Percentiles rank a stretch among this genome's conserved stretches.
These are phyloP conservation scores for Talpa occidentalis DNA, from an alignment of 2,113 vertebrate species.

Conservation along the genomic window DNA sequence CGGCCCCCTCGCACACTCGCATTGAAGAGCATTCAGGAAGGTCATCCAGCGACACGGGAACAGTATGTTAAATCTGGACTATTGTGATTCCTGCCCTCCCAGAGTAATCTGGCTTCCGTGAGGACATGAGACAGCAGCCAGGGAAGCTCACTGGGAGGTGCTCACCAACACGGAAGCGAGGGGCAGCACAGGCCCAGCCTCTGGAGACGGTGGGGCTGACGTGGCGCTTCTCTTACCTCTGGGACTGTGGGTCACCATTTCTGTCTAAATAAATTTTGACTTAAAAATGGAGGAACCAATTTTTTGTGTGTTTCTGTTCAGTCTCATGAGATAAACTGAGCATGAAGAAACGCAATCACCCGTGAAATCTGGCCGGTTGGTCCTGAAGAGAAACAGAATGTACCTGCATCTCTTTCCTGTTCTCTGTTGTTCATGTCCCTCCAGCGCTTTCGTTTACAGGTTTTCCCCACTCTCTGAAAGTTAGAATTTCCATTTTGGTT, in stretches of 20 bases:
- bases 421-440: not conserved
- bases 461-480: not conserved
- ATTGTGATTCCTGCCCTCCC: not conserved
- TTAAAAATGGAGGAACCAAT: not conserved
- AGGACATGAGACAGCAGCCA: not conserved
- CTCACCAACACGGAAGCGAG: not conserved
- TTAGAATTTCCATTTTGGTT: not conserved
- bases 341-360: not conserved
- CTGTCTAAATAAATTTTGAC: not conserved
- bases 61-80: not conserved
- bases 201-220: not conserved
- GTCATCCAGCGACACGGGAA: not conserved
- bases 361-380: constrained; percentile 37
- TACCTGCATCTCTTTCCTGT: not conserved
- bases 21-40: not conserved
- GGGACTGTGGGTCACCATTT: not conserved
- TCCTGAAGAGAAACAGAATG: constrained; percentile 9
- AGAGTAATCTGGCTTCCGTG: not conserved
- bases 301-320: not conserved
- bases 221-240: not conserved
- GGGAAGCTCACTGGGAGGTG: not conserved
- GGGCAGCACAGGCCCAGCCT: not conserved
- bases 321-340: not conserved
- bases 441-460: not conserved
- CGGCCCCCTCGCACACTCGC: not conserved